phyloP scores from a whole-genome alignment of 2,888 invertebrate species.

The Drosophila basisetae region DNA sequence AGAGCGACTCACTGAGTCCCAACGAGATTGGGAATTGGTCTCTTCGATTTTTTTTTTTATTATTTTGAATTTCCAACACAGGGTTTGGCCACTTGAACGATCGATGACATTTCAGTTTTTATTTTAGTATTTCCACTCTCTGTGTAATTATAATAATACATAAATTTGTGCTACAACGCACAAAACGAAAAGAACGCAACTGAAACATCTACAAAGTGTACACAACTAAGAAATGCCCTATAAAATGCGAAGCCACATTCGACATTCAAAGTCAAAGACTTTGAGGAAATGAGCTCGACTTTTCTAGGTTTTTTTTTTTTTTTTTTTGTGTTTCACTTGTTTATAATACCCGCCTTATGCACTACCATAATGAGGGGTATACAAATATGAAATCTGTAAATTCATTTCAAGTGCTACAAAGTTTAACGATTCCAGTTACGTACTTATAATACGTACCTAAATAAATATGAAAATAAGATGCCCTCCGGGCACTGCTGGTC shows the following conservation, averaged over 20 bases:
- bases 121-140: constrained; percentile 46
- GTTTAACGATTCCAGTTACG: constrained; percentile 67
- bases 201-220: not conserved
- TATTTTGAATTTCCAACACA: constrained; percentile 3
- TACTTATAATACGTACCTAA: constrained; percentile 40
- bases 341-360: not conserved
- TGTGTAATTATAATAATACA: constrained; percentile 78
- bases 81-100: constrained; percentile 73
- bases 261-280: not conserved
- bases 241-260: not conserved
- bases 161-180: constrained; percentile 65
- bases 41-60: constrained; percentile 9
- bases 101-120: constrained; percentile 83
- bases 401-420: constrained; percentile 61
- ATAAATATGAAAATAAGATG: constrained; percentile 34
- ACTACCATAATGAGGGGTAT: constrained; percentile 16
- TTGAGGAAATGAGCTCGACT: not conserved
- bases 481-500: constrained; percentile 22
- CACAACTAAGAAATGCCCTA: constrained; percentile 9
- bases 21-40: constrained; percentile 9
- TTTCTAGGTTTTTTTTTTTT: not conserved
- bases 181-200: constrained; percentile 12
- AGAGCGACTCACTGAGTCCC: constrained; percentile 13
- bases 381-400: constrained; percentile 34
- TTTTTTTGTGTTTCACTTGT: not conserved